phyloP scores from a whole-genome alignment of 2,113 vertebrate genomes.

The Ivindomyrus marchei region DNA sequence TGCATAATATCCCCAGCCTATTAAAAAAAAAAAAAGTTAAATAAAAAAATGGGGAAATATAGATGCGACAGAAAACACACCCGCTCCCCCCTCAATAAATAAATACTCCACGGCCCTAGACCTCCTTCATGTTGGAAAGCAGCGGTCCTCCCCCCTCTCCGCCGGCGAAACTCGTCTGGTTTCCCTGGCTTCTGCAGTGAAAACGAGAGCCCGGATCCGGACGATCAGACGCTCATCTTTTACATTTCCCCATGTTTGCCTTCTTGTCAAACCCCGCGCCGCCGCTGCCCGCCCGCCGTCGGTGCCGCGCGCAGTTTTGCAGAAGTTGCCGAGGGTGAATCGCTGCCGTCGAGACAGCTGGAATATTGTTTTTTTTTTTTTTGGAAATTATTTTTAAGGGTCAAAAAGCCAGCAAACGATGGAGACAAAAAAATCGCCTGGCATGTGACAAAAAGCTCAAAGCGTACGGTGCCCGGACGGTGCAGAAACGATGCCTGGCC shows the following conservation, averaged over 20 bases:
- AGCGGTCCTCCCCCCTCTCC: constrained; percentile 43
- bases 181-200: constrained; percentile 27
- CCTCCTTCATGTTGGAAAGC: constrained; percentile 49
- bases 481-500: not conserved
- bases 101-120: constrained; percentile 42
- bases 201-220: constrained; percentile 29
- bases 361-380: constrained; percentile 21
- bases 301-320: constrained; percentile 34
- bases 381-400: not conserved
- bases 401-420: not conserved
- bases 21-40: constrained; percentile 13
- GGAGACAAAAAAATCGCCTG: not conserved
- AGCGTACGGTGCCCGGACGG: not conserved
- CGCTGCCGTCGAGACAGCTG: constrained; percentile 18
- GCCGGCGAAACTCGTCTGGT: constrained; percentile 33
- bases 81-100: constrained; percentile 44
- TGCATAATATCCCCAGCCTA: constrained; percentile 12
- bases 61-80: constrained; percentile 35
- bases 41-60: constrained; percentile 19
- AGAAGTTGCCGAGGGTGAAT: constrained; percentile 37
- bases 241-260: constrained; percentile 44
- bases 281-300: constrained; percentile 35
- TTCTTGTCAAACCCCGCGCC: constrained; percentile 38
- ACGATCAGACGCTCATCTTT: constrained; percentile 47
- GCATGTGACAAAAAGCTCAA: not conserved